phyloP scores from a whole-genome alignment of 2,113 vertebrate genomes.

The Chloebia gouldiae region DNA sequence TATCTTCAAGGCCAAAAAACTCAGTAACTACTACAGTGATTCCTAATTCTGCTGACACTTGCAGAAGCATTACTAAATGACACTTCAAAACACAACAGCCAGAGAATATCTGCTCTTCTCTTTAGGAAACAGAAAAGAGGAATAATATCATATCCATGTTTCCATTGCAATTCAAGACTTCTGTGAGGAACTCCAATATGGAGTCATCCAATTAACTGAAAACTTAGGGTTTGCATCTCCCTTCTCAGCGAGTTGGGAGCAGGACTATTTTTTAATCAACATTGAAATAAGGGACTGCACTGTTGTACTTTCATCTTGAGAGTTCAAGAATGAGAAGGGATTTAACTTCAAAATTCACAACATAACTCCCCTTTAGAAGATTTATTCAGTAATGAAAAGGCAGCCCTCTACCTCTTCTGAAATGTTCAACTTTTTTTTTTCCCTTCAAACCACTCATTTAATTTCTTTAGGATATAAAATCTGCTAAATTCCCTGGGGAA shows the following conservation, averaged over 20 bases:
- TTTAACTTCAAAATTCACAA: not conserved
- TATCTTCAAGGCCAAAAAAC: not conserved
- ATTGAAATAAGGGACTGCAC: not conserved
- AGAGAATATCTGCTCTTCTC: not conserved
- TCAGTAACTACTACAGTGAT: not conserved
- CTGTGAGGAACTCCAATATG: not conserved
- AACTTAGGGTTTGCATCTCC: not conserved
- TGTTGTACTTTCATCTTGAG: not conserved
- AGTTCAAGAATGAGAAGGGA: not conserved
- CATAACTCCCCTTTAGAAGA: not conserved
- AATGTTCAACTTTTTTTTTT: not conserved
- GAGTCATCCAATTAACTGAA: not conserved
- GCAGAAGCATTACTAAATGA: not conserved
- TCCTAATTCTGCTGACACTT: not conserved
- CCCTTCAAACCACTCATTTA: not conserved
- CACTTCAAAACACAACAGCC: not conserved
- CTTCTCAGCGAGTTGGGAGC: not conserved
- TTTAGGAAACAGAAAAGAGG: not conserved
- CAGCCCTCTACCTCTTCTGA: not conserved
- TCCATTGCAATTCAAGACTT: not conserved
- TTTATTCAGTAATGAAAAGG: not conserved
- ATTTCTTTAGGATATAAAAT: constrained; percentile 21
- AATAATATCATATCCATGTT: not conserved
- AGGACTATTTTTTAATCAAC: not conserved
- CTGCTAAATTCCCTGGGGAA: not conserved